These are phyloP conservation scores for Hipposideros larvatus DNA, from an alignment of 2,797 vertebrate species.

Conservation along the genomic window DNA sequence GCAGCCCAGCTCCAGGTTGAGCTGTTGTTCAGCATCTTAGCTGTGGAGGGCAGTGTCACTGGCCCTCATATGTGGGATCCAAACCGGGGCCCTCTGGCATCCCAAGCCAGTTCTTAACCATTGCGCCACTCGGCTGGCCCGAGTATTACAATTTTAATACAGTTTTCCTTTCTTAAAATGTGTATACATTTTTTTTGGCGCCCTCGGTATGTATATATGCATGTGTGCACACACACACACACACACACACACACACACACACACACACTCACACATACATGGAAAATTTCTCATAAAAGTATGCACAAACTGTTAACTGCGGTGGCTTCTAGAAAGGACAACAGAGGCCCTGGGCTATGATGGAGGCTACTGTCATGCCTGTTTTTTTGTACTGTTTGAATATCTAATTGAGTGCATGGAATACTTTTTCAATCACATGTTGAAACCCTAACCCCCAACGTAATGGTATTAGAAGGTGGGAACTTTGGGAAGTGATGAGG, in stretches of 20 bases:
- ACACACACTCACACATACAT: neutral
- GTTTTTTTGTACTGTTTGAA: neutral
- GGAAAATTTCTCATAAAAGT: neutral
- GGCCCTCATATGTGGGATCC: too few relatives aligned
- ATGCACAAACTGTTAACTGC: neutral
- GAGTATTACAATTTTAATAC: too few relatives aligned
- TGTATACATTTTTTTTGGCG: too few relatives aligned
- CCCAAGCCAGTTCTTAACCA: too few relatives aligned
- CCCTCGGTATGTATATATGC: neutral
- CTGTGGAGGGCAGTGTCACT: too few relatives aligned
- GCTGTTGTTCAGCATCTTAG: too few relatives aligned
- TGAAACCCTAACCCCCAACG: neutral
- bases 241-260: too few relatives aligned
- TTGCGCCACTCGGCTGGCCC: too few relatives aligned
- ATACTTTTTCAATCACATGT: neutral
- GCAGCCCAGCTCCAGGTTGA: too few relatives aligned
- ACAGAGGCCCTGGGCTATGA: neutral
- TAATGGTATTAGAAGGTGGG: neutral
- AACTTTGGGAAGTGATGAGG: neutral
- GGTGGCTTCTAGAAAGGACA: neutral
- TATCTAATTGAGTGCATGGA: neutral
- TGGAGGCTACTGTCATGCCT: neutral
- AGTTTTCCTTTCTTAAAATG: too few relatives aligned
- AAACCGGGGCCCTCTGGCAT: too few relatives aligned
- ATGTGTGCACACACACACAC: too few relatives aligned